Evolutionary conservation across 2,888 invertebrate genomes (phyloP).

Genomic region (Drepanosiphum platanoidis): DNA sequence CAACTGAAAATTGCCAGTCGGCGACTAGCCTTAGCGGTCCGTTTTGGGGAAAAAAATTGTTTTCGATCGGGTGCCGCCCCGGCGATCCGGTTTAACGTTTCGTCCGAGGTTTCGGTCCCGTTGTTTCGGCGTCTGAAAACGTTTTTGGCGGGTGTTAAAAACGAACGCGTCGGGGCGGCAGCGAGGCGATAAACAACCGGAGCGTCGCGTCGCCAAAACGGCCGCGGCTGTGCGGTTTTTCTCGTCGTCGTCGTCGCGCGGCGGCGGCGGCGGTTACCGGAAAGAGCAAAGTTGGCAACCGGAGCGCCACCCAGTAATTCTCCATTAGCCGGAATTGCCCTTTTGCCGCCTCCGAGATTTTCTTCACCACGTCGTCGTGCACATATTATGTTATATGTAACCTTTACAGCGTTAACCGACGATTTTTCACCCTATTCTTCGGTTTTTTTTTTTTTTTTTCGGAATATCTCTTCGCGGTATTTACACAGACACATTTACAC

Average conservation of each 20-base stretch:
- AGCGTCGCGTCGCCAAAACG: conserved; percentile 33
- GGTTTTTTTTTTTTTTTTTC: background rate
- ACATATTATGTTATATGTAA: too few relatives aligned
- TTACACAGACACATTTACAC: background rate
- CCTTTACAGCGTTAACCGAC: too few relatives aligned
- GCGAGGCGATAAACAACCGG: conserved; percentile 8
- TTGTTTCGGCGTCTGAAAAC: background rate
- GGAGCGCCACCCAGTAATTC: conserved; percentile 32
- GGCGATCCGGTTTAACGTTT: background rate
- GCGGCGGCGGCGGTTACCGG: background rate
- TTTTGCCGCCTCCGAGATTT: conserved; percentile 47
- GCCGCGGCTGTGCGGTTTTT: conserved; percentile 26
- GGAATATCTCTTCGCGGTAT: background rate
- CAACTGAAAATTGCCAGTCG: too few relatives aligned
- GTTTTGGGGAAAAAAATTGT: too few relatives aligned
- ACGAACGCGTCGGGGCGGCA: background rate
- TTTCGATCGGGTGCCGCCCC: background rate
- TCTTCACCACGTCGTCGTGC: background rate
- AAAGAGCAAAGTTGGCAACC: conserved; percentile 61
- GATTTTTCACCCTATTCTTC: background rate
- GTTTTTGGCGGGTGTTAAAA: background rate
- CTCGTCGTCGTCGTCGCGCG: background rate
- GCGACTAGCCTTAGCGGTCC: too few relatives aligned
- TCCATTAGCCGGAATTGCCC: conserved; percentile 59
- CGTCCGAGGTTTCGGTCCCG: background rate